Conservation (phyloP, 1,140 invertebrate species). For the Trichoplusia ni region DNA sequence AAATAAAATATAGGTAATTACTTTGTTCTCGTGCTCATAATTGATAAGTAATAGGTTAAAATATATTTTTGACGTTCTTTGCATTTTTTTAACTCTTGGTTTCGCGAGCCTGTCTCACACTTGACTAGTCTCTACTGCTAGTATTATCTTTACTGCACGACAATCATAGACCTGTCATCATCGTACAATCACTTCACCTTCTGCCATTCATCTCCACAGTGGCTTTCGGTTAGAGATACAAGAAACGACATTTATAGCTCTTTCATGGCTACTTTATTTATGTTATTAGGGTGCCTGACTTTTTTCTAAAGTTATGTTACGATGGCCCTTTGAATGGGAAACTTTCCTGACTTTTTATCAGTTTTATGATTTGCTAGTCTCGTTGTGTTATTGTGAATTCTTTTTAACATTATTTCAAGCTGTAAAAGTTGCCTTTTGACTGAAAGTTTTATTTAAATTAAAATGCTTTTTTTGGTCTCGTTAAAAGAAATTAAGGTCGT, state of each 20-base stretch:
- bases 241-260: conserved; percentile 10
- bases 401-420: not conserved
- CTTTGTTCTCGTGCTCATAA: too few species aligned
- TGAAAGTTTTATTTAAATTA: not conserved
- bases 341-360: not conserved
- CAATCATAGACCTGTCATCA: too few species aligned
- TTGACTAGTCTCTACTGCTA: too few species aligned
- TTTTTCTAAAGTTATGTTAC: not conserved
- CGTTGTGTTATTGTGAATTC: not conserved
- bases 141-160: too few species aligned
- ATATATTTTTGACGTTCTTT: too few species aligned
- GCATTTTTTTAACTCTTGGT: too few species aligned
- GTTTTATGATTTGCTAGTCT: not conserved
- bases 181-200: too few species aligned
- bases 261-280: conserved; percentile 20
- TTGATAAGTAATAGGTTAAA: too few species aligned
- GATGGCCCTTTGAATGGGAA: not conserved
- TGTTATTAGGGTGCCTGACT: not conserved
- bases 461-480: too few species aligned
- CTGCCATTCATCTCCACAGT: not conserved
- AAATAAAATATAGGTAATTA: too few species aligned
- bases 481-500: too few species aligned
- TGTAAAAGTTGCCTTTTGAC: not conserved
- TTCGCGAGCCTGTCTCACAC: too few species aligned
- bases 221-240: conserved; percentile 1